Conservation (phyloP, 2,888 invertebrate species). For the Abrostola triplasia region DNA sequence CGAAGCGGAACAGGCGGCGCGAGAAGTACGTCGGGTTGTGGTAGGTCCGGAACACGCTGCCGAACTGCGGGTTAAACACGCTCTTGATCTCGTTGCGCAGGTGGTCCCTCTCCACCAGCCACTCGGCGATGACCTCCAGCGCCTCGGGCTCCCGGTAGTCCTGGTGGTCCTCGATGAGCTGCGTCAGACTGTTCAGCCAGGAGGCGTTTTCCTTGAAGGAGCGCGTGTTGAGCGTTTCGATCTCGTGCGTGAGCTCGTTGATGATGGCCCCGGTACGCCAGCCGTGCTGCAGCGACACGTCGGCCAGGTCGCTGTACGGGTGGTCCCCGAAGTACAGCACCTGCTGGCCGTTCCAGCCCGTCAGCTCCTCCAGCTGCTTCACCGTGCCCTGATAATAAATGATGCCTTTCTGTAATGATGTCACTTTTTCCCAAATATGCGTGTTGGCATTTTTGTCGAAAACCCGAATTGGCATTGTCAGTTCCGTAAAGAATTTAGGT, state of each 20-base stretch:
- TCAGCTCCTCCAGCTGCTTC: slow-evolving; percentile 96
- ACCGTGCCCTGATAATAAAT: slow-evolving; percentile 98
- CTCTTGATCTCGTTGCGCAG: slow-evolving; percentile 94
- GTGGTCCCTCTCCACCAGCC: slow-evolving; percentile 94
- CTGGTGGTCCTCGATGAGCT: slow-evolving; percentile 96
- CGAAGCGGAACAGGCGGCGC: slow-evolving; percentile 96
- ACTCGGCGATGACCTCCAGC: slow-evolving; percentile 90
- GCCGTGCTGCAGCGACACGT: slow-evolving; percentile 98
- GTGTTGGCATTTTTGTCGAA: slow-evolving; percentile 94
- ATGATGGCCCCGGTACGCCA: slow-evolving; percentile 99
- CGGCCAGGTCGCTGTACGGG: slow-evolving; percentile 98
- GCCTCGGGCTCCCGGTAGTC: slow-evolving; percentile 92
- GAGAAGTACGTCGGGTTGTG: slow-evolving; percentile 99
- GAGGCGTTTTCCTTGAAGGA: slow-evolving; percentile 96
- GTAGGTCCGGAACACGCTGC: slow-evolving; percentile 98
- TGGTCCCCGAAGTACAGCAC: slow-evolving; percentile 99
- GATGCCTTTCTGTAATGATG: slow-evolving; percentile 94
- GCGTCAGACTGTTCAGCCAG: slow-evolving; percentile 97
- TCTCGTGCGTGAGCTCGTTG: slow-evolving; percentile 98
- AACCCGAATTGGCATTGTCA: slow-evolving; percentile 95
- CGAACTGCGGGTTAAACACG: slow-evolving; percentile 98
- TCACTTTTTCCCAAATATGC: slow-evolving; percentile 97
- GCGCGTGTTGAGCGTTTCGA: slow-evolving; percentile 94
- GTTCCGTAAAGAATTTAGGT: slow-evolving; percentile 98
- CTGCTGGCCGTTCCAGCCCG: slow-evolving; percentile 97